phyloP scores from a whole-genome alignment of 2,797 vertebrate genomes.

The Clamator glandarius region DNA sequence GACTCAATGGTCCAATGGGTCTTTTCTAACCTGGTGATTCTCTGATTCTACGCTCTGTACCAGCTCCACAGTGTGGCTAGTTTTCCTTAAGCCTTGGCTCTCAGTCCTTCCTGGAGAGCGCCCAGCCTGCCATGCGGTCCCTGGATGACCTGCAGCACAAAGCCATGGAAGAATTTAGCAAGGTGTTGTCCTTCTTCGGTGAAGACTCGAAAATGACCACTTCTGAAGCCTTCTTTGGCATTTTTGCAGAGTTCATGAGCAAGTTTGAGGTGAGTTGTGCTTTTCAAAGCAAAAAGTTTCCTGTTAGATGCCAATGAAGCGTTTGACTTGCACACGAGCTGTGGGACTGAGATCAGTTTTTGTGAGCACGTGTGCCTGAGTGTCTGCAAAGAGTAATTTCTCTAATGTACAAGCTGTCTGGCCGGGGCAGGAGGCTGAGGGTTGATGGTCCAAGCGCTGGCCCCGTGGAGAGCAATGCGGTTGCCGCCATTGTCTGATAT shows the following conservation, averaged over 20 bases:
- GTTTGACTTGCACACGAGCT: not conserved
- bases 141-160: slow-evolving; percentile 91
- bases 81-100: slow-evolving; percentile 57
- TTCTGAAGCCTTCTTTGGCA: slow-evolving; percentile 94
- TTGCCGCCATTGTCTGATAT: rapidly evolving
- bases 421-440: not conserved
- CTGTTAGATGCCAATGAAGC: not conserved
- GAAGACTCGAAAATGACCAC: slow-evolving; percentile 91
- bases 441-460: not conserved
- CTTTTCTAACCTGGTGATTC: too few species aligned
- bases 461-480: not conserved
- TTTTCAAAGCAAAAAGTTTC: not conserved
- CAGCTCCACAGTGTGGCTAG: rapidly evolving
- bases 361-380: not conserved
- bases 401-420: too few species aligned
- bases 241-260: slow-evolving; percentile 94
- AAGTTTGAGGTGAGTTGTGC: slow-evolving; percentile 91
- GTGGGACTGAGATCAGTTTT: rapidly evolving
- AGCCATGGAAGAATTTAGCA: slow-evolving; percentile 91
- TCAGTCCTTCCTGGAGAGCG: slow-evolving; percentile 93
- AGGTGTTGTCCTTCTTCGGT: slow-evolving; percentile 91
- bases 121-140: slow-evolving; percentile 89
- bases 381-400: not conserved
- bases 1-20: too few species aligned
- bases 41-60: too few species aligned